Evolutionary conservation across 2,113 vertebrate species (phyloP).

Genomic region (Arenaria interpres): DNA sequence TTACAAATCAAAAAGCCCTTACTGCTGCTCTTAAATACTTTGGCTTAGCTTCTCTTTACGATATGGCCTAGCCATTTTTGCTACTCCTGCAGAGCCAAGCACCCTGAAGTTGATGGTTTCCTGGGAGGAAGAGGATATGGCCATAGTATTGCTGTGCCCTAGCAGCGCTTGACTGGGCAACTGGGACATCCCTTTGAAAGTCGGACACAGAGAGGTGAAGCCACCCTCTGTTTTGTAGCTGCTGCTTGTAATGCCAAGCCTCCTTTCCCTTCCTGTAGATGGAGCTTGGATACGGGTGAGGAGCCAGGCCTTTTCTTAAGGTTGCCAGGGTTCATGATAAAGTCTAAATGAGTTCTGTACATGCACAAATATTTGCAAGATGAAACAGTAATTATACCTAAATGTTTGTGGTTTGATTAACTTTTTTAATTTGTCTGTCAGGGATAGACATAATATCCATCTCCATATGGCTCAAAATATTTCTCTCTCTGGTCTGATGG

Average conservation of each 20-base stretch:
- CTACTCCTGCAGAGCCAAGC: not conserved
- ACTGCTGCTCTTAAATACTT: not conserved
- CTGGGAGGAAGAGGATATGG: not conserved
- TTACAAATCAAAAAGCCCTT: not conserved
- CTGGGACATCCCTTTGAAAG: not conserved
- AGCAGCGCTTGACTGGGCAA: not conserved
- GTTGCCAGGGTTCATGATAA: not conserved
- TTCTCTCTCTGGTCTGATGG: not conserved
- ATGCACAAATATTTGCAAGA: not conserved
- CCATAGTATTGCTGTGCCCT: not conserved
- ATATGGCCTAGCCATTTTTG: not conserved
- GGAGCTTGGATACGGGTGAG: rapidly evolving
- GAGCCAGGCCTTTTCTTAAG: not conserved
- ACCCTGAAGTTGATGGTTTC: not conserved
- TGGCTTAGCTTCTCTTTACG: not conserved
- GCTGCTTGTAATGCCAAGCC: not conserved
- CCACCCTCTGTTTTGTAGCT: not conserved
- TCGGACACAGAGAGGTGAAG: not conserved
- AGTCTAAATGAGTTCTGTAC: not conserved
- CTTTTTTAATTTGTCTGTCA: not conserved
- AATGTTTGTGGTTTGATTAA: not conserved
- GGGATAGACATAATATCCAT: not conserved
- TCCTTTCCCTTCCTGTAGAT: not conserved
- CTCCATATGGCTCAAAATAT: not conserved
- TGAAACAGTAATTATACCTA: not conserved